Conservation (phyloP, 1,140 invertebrate species). For the Zaprionus gabonicus region DNA sequence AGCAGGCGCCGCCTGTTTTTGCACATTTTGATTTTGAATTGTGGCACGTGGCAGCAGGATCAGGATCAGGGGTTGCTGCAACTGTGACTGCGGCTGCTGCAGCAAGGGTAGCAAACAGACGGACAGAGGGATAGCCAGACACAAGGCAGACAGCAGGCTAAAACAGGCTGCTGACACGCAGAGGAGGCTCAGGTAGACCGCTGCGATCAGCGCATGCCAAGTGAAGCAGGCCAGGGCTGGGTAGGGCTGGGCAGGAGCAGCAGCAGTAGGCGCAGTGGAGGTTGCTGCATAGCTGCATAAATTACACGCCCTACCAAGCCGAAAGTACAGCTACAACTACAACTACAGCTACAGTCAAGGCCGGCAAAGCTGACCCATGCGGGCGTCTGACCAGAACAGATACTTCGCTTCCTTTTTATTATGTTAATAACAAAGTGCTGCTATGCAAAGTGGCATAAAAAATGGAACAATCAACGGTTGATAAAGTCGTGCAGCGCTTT, state of each 20-base stretch:
- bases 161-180: constrained; percentile 42
- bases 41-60: constrained; percentile 71
- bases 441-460: constrained; percentile 39
- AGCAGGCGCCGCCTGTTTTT: constrained; percentile 81
- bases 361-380: constrained; percentile 26
- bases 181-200: constrained; percentile 55
- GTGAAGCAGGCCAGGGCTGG: constrained; percentile 31
- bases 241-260: not conserved
- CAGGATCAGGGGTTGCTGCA: constrained; percentile 50
- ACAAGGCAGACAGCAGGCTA: not conserved
- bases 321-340: constrained; percentile 40
- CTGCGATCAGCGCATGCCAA: constrained; percentile 29
- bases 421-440: constrained; percentile 32
- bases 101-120: constrained; percentile 60
- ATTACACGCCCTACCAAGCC: constrained; percentile 61
- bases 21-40: constrained; percentile 78
- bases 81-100: constrained; percentile 6
- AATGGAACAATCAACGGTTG: constrained; percentile 41
- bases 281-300: constrained; percentile 65
- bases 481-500: constrained; percentile 33
- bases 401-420: constrained; percentile 19
- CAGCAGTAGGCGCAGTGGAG: constrained; percentile 42
- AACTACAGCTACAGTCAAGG: constrained; percentile 8
- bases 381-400: constrained; percentile 43
- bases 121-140: constrained; percentile 2